A percentile compares a stretch with the other conserved stretches of the same genome.
These are phyloP conservation scores for Lepilemur ruficaudatus DNA, from an alignment of 2,797 vertebrate species.

Conservation along the genomic window DNA sequence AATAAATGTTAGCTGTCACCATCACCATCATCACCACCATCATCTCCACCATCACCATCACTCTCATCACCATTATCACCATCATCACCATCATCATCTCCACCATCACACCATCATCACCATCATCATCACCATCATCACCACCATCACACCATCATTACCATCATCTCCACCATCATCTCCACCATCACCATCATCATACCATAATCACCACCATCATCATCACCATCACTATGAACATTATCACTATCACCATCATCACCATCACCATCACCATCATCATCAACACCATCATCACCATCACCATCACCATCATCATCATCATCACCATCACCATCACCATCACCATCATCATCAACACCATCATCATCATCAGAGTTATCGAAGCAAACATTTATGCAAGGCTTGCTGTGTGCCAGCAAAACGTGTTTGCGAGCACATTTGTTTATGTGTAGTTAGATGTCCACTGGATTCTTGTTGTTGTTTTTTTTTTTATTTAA, in stretches of 20 bases:
- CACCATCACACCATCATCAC: background rate
- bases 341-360: background rate
- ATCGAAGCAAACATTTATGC: background rate
- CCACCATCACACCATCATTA: too few relatives aligned
- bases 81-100: background rate
- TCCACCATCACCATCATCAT: background rate
- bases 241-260: background rate
- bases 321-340: background rate
- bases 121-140: too few relatives aligned
- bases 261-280: accelerated
- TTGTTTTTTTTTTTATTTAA: background rate
- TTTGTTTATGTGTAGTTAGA: background rate
- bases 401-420: accelerated
- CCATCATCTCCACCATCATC: too few relatives aligned
- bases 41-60: background rate
- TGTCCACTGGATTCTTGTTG: background rate
- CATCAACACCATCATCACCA: background rate
- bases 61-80: background rate
- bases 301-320: background rate
- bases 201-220: accelerated
- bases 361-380: background rate
- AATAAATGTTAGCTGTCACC: too few relatives aligned
- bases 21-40: too few relatives aligned
- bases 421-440: too few relatives aligned
- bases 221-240: background rate